Base-by-base conservation (phyloP, 2,888 invertebrate genomes). In the Platycheirus albimanus region DNA sequence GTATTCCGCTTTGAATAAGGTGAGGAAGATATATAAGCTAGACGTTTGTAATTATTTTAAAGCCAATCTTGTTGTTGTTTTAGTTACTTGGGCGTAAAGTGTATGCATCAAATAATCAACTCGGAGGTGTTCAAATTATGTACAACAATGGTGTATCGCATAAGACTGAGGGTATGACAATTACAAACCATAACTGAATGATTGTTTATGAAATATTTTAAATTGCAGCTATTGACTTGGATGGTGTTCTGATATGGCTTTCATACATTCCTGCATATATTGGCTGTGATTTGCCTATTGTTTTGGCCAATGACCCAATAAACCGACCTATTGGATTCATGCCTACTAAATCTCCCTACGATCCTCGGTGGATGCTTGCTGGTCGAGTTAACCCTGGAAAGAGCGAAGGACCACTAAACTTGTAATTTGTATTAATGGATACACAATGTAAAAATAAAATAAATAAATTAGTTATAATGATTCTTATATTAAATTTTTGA, bases 91-190 rank as follows among this genome's bases (percentile, higher is more conserved):
- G 99, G 0, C 94, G 98, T n/a, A 96, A 98, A 87, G 99, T 99
- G 1, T 99, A 99, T 92, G 98, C 99, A 3, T 98, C 98, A 71
- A 99, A 99, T 92, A 98, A 98, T 91, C 99, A 99, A 91, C 92
- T 99, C 30, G 99, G 99, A 41, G 99, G 98, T n/a, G 94, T 97
- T 7, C 98, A 99, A 92, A 98, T 99, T 79, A 99, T 99, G 99
- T 96, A 97, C 92, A 97, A 98, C 90, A 99, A 99, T 89, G 99
- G 99, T 5, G 96, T 99, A 0, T 94, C 98, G 0, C 99, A 99
- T 90, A 96, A 96, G 58, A 97, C 97, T 0, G 98, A 97, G 86
- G 87, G 88, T 87, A 66, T 13, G 33, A 2, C 41, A 28, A 17
- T 24, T 54, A 1, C 4, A 4, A 43, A 33, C 0, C 0, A 15